Evolutionary conservation across 2,113 vertebrate species (phyloP).

Genomic region (Ovis canadensis): DNA sequence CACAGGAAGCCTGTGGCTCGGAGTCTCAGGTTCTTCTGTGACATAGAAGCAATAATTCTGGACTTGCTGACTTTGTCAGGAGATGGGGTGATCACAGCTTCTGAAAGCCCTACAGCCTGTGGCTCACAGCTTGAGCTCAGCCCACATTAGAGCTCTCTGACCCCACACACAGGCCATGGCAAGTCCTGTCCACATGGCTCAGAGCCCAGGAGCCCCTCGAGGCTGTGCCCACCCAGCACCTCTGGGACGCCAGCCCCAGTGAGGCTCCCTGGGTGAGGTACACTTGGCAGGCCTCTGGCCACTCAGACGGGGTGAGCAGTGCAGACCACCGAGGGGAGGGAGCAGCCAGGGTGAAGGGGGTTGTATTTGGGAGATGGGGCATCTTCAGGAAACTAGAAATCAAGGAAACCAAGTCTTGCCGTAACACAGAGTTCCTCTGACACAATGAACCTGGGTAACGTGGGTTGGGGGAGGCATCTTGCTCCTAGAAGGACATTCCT

Average conservation of each 20-base stretch:
- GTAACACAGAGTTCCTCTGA: not conserved
- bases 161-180: rapidly evolving
- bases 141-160: rapidly evolving
- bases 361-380: not conserved
- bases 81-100: rapidly evolving
- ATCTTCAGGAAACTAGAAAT: not conserved
- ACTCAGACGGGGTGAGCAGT: rapidly evolving
- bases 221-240: rapidly evolving
- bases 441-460: rapidly evolving
- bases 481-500: not conserved
- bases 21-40: not conserved
- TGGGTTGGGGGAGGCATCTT: not conserved
- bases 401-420: not conserved
- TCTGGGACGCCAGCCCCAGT: rapidly evolving
- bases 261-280: not conserved
- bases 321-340: not conserved
- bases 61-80: too few relatives aligned
- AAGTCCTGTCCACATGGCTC: rapidly evolving
- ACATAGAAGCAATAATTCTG: rapidly evolving
- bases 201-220: not conserved
- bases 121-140: not conserved
- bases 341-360: too few relatives aligned
- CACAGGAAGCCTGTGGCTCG: rapidly evolving
- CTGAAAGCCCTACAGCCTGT: too few relatives aligned
- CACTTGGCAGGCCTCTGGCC: not conserved